A percentile compares a stretch with the other conserved stretches of the same genome.
Conservation (phyloP, 1,140 invertebrate species). For the Cyclargus thomasi region DNA sequence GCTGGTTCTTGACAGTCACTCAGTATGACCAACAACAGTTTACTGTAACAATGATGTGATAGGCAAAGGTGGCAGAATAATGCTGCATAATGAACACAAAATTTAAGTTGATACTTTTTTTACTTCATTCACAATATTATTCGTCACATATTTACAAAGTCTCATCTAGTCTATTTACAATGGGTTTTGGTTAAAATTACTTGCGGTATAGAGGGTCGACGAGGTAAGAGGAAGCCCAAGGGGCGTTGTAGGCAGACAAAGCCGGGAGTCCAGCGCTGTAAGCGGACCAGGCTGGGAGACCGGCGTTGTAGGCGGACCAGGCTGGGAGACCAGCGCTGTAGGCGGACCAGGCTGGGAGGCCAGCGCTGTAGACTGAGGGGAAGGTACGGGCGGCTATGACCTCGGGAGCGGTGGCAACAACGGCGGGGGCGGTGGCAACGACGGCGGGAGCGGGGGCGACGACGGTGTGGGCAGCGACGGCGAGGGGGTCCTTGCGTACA, state of each 20-base stretch:
- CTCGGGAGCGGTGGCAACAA: constrained; percentile 16
- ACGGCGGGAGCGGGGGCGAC: constrained; percentile 26
- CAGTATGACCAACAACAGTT: too few species aligned
- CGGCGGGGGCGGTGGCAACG: not conserved
- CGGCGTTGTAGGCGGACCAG: not conserved
- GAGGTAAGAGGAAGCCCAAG: not conserved
- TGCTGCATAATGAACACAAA: not conserved
- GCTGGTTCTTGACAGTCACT: too few species aligned
- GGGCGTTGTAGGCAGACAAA: constrained; percentile 8
- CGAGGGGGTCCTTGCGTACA: constrained; percentile 35
- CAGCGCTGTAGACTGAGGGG: not conserved
- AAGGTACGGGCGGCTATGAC: not conserved
- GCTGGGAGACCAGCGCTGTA: constrained; percentile 10
- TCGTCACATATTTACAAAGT: not conserved
- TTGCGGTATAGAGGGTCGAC: constrained; percentile 1
- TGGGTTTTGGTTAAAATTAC: not conserved
- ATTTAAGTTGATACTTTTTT: not conserved
- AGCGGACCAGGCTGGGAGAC: not conserved
- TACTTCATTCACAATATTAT: not conserved
- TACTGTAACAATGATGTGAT: too few species aligned
- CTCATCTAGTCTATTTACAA: not conserved
- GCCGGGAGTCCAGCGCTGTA: constrained; percentile 3
- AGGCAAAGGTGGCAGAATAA: too few species aligned
- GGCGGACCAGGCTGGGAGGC: not conserved
- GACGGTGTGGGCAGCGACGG: constrained; percentile 23